Evolutionary conservation across 2,113 vertebrate species (phyloP), one percentile per base, ranked within the genome.

Genomic region (Campylomormyrus numenius): DNA sequence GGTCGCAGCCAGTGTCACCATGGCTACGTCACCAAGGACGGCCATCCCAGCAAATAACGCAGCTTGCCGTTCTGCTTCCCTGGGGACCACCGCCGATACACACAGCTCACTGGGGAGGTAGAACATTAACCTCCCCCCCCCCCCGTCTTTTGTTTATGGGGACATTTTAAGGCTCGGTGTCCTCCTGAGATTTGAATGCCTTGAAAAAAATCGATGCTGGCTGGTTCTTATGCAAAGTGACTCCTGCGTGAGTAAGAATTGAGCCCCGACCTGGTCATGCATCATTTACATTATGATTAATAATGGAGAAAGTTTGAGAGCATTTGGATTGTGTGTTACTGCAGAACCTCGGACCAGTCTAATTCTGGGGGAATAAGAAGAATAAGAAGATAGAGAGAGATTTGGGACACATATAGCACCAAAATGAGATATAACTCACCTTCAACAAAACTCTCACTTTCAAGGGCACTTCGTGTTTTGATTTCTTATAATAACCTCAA

Each of bases 221-320:
- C 90, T 92, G 9, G 87, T 94, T 84, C 74, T 93, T 92, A 46
- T 93, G 89, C 93, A 92, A 92, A 92, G 86, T 91, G 27, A 91
- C 88, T 58, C 11, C 92, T 90, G 52, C 91, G 90, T 58, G 24
- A 80, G 24, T 88, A 92, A 17, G 31, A 89, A 21, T 91, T 92
- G 91, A 94, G 89, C 80, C 74, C 92, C 0, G 1, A 89, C 92
- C 93, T 93, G 91, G 87, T 93, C 77, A 10, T 92, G 92, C 94
- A 93, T 94, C 84, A 92, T 90, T 92, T 93, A 93, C 92, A 89
- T 92, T 87, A 91, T 94, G 93, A 94, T 95, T 94, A 94, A 93
- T 94, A 91, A 91, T 91, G 88, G 91, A 21, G 90, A 92, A 56
- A 92, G 91, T 91, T 92, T 91, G 91, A 52, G 27, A 91, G 87